phyloP scores from a whole-genome alignment of 1,140 invertebrate genomes.

The Ceratina japonica region DNA sequence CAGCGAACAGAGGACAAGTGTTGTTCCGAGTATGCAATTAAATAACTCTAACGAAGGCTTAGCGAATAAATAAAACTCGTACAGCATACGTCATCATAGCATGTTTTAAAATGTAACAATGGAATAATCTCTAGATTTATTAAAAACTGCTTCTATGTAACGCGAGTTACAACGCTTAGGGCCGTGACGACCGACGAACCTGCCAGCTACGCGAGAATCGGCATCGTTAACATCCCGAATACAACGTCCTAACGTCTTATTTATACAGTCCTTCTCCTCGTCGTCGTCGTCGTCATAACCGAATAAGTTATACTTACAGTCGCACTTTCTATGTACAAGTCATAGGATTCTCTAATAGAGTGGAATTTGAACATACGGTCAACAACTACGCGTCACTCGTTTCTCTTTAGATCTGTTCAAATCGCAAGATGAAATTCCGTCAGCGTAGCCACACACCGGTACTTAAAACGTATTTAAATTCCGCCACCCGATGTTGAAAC shows the following conservation, averaged over 20 bases:
- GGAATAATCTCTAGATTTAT: constrained; percentile 54
- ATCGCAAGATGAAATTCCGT: constrained; percentile 60
- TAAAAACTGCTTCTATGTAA: constrained; percentile 48
- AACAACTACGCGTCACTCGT: constrained; percentile 40
- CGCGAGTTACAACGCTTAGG: constrained; percentile 47
- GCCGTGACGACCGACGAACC: constrained; percentile 35
- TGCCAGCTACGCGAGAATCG: too few relatives aligned
- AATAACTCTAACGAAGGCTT: constrained; percentile 43
- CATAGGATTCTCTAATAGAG: constrained; percentile 46
- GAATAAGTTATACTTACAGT: constrained; percentile 58
- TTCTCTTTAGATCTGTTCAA: constrained; percentile 47
- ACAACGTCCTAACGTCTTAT: constrained; percentile 43
- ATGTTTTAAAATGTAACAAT: constrained; percentile 49
- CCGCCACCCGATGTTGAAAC: constrained; percentile 2
- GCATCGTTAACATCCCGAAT: too few relatives aligned
- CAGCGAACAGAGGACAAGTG: constrained; percentile 6
- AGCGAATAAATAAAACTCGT: constrained; percentile 48
- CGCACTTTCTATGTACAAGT: constrained; percentile 52
- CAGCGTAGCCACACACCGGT: constrained; percentile 19
- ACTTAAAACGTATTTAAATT: constrained; percentile 30
- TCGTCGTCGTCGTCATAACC: too few relatives aligned
- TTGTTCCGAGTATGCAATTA: constrained; percentile 13
- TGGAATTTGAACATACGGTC: constrained; percentile 48
- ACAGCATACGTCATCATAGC: constrained; percentile 17
- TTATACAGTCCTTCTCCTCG: constrained; percentile 28